Evolutionary conservation across 1,140 invertebrate species (phyloP), one percentile per base, ranked within the genome.

Genomic region (Drosophila nigrodunni): DNA sequence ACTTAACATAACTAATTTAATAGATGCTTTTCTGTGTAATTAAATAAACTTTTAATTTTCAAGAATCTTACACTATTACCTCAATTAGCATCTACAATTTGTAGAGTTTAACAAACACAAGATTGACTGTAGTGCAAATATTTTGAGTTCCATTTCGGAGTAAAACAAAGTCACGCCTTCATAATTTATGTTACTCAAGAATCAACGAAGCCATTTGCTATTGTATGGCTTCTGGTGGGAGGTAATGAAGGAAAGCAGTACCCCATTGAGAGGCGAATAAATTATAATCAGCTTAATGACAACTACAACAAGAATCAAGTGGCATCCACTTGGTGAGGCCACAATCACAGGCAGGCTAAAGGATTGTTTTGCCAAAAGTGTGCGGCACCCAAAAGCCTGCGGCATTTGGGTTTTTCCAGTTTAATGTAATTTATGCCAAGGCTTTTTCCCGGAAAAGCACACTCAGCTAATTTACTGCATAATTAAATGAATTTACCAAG

Each of bases 251-350:
- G 39, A 13, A 11, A 2, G 39, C 1, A 0, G 83, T 30, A 30
- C 77, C 18, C 18, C 18, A 21, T 21, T 21, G 18, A 78, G 43
- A 47, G 58, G 70, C 64, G 83, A 72, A 81, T 89, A 89, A 90
- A 89, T 89, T 89, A 90, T 89, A 89, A 89, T 89, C 85, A 81
- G 86, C 86, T 89, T 89, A 89, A 89, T 85, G 86, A 86, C 86
- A 85, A 88, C 68, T 78, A 73, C 78, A 76, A 58, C 80, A 80
- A 81, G 78, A 79, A 76, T 49, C 49, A 77, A 79, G 67, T 82
- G 60, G 52, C 58, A 54, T 49, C 70, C 55, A 21, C 43, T 66
- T 73, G 8, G 35, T 35, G 46, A 46, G 55, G 41, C 15, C 52
- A 52, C 67, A 43, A 60, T 50, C 67, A 47, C 58, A 15, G 35